Evolutionary conservation across 2,797 vertebrate genomes (phyloP), one percentile per base, ranked within the genome.

Genomic region (Amphiprion clarkii): DNA sequence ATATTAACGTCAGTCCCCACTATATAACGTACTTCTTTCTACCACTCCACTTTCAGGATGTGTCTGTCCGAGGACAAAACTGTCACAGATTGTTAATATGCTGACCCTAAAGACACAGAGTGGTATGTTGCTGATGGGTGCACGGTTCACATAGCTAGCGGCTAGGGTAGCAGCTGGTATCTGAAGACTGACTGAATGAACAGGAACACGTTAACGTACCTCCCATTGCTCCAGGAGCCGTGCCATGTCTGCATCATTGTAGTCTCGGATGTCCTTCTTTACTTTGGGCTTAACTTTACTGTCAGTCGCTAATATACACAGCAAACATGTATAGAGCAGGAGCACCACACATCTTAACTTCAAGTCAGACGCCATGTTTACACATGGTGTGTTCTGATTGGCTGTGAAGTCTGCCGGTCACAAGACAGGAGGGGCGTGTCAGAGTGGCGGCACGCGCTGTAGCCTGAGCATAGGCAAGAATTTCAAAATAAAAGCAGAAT

Each of bases 201-300:
- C 57, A 62, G 14, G 3, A 0, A 1, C 3, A 29, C 2, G 12
- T 1, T 21, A 3, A 39, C 81, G 4, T 70, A 98, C 98, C 97
- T 99, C 98, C 98, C 98, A 99, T 71, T 99, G 96, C 42, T 99
- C 98, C 95, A 98, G 92, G 42, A 99, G 95, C 76, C 97, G 95
- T 0, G 98, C 98, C 98, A 99, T 99, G 74, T 99, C 98, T 1
- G 97, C 98, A 21, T 99, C 98, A 72, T 99, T 98, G 88, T 98
- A 99, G 81, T 99, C 98, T 52, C 97, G 94, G 67, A 99, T 97
- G 36, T 98, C 97, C 71, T 99, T 99, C 90, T 98, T 98, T 85
- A 96, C 98, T 83, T 91, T 92, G 13, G 83, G 63, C 60, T 95
- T 91, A 3, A 92, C 84, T 59, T 88, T 65, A 44, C 74, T 66